These are phyloP conservation scores for Delphinus delphis DNA, from an alignment of 2,113 vertebrate genomes.

Conservation along the genomic window DNA sequence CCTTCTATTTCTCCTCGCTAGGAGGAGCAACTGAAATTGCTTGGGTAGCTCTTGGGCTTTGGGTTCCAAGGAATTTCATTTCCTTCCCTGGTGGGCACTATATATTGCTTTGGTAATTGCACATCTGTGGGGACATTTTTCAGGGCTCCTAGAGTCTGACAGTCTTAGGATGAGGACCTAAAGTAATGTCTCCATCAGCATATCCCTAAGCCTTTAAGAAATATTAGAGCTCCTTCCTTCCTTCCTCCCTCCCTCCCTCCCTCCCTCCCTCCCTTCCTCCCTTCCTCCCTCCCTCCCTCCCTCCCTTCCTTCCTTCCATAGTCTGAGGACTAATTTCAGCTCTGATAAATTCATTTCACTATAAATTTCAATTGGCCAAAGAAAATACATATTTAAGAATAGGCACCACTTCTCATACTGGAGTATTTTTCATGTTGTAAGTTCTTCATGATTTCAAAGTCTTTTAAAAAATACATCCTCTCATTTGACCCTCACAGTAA, in stretches of 20 bases:
- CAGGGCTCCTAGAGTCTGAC: background rate
- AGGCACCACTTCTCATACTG: background rate
- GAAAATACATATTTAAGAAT: background rate
- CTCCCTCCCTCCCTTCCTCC: no score
- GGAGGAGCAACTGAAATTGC: background rate
- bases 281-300: no score
- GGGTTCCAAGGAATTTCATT: background rate
- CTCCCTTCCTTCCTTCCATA: background rate
- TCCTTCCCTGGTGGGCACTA: background rate
- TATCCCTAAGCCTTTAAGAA: background rate
- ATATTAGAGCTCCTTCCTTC: background rate
- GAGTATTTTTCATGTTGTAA: background rate
- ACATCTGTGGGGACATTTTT: background rate
- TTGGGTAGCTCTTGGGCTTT: background rate
- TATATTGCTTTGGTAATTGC: background rate
- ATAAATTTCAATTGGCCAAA: background rate
- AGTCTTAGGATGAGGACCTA: background rate
- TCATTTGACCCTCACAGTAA: background rate
- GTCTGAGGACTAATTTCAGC: constrained; percentile 11
- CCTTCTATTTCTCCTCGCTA: background rate
- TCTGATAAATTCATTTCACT: constrained; percentile 1
- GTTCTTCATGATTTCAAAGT: background rate
- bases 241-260: no score
- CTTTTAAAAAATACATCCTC: background rate
- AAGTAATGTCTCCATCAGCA: background rate